Evolutionary conservation across 2,797 vertebrate genomes (phyloP).

Genomic region (Characodon lateralis): DNA sequence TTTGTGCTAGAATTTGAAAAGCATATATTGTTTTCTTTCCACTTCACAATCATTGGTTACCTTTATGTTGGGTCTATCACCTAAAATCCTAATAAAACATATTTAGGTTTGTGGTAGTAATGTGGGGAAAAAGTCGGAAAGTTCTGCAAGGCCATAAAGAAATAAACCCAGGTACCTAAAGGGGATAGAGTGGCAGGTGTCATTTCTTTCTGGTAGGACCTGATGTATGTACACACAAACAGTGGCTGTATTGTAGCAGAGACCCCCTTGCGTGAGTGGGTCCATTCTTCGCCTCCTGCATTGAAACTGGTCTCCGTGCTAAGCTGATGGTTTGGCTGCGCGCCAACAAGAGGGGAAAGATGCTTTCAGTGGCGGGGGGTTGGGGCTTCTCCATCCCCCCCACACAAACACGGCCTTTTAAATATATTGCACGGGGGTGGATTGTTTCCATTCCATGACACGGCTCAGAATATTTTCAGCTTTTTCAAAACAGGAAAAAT

Average conservation of each 20-base stretch:
- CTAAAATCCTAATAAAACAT: not conserved
- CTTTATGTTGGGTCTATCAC: not conserved
- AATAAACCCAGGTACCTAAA: conserved; percentile 17
- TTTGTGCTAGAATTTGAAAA: not conserved
- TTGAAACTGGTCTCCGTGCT: conserved; percentile 56
- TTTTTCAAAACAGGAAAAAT: not conserved
- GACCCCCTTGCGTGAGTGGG: conserved; percentile 57
- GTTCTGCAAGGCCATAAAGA: not conserved
- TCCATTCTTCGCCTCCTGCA: conserved; percentile 60
- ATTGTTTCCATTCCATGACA: not conserved
- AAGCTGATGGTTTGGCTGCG: conserved; percentile 64
- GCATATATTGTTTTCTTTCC: not conserved
- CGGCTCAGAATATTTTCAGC: not conserved
- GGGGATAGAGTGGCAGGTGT: conserved; percentile 46
- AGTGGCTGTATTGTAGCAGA: conserved; percentile 65
- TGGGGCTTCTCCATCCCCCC: not conserved
- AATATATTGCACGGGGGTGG: conserved; percentile 18
- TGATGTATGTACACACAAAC: conserved; percentile 54
- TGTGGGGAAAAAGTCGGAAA: not conserved
- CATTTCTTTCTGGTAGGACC: conserved; percentile 34
- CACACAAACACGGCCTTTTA: conserved; percentile 33
- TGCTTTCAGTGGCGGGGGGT: conserved; percentile 9
- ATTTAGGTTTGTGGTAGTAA: not conserved
- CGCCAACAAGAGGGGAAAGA: conserved; percentile 49
- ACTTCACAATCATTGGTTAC: not conserved